phyloP scores from a whole-genome alignment of 2,113 vertebrate genomes.

The Oncorhynchus tshawytscha region DNA sequence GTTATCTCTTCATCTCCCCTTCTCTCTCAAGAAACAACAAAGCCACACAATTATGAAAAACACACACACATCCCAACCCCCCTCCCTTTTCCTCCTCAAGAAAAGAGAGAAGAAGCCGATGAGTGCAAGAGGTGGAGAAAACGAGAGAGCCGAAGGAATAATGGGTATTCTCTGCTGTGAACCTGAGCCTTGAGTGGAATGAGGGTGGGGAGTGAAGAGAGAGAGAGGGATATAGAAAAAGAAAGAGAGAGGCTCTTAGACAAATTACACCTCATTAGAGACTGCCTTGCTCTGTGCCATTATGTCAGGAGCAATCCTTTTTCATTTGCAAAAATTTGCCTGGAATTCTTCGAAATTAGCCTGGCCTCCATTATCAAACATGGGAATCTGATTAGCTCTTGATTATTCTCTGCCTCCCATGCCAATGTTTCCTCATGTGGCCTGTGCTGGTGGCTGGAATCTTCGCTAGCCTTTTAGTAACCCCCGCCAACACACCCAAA shows the following conservation, averaged over 20 bases:
- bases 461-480: neutral
- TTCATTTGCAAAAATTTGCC: constrained; percentile 99
- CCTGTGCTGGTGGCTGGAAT: constrained; percentile 56
- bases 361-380: constrained; percentile 98
- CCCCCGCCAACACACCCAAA: neutral
- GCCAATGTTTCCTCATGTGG: constrained; percentile 87
- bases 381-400: constrained; percentile 97
- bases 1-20: constrained; percentile 35
- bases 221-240: constrained; percentile 18
- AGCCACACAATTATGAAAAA: constrained; percentile 5
- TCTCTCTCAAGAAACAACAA: constrained; percentile 39
- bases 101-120: constrained; percentile 39
- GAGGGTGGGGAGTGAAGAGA: constrained; percentile 23
- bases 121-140: constrained; percentile 36
- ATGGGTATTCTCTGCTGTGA: constrained; percentile 77
- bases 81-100: constrained; percentile 5
- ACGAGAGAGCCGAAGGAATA: constrained; percentile 19
- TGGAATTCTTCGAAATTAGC: constrained; percentile 99
- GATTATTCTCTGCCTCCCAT: constrained; percentile 91
- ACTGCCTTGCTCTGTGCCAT: constrained; percentile 93
- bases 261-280: constrained; percentile 99
- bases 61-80: neutral
- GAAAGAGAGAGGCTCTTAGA: constrained; percentile 86
- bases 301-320: constrained; percentile 99
- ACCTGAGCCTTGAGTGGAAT: constrained; percentile 67